These are phyloP conservation scores for Anoplopoma fimbria DNA, from an alignment of 2,113 vertebrate genomes.

Conservation along the genomic window DNA sequence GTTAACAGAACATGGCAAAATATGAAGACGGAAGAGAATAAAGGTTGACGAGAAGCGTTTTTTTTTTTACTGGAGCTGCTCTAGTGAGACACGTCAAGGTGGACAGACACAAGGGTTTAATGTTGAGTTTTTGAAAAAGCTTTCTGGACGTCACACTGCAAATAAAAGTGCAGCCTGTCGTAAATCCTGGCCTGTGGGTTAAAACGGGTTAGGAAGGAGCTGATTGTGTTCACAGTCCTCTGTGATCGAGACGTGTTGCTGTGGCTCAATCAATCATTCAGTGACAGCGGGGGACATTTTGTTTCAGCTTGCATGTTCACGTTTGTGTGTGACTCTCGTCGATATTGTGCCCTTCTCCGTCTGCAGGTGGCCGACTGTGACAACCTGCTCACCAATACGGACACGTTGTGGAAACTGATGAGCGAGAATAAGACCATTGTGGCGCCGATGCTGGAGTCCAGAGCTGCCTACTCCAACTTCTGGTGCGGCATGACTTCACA, in stretches of 20 bases:
- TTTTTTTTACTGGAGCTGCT: constrained; percentile 7
- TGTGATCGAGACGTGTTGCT: constrained; percentile 31
- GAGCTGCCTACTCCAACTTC: constrained; percentile 94
- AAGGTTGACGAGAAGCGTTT: background rate
- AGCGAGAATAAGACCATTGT: constrained; percentile 93
- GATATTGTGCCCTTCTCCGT: constrained; percentile 38
- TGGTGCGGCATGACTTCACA: constrained; percentile 97
- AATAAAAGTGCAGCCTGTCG: background rate
- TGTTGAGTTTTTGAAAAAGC: constrained; percentile 2
- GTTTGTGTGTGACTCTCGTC: constrained; percentile 27
- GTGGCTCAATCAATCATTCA: constrained; percentile 40
- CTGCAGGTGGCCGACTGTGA: constrained; percentile 90
- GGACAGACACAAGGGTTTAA: constrained; percentile 1
- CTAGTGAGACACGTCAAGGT: background rate
- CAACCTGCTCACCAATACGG: constrained; percentile 91
- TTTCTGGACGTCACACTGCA: background rate
- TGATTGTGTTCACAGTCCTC: background rate
- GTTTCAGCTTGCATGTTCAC: constrained; percentile 15
- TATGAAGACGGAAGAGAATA: constrained; percentile 17
- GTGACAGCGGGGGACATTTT: constrained; percentile 30
- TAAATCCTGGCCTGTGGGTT: constrained; percentile 9
- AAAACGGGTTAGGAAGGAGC: background rate
- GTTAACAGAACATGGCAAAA: background rate
- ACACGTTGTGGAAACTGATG: constrained; percentile 90
- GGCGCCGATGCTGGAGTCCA: constrained; percentile 95